Conservation (phyloP, 2,797 vertebrate genomes). For the Salarias fasciatus region DNA sequence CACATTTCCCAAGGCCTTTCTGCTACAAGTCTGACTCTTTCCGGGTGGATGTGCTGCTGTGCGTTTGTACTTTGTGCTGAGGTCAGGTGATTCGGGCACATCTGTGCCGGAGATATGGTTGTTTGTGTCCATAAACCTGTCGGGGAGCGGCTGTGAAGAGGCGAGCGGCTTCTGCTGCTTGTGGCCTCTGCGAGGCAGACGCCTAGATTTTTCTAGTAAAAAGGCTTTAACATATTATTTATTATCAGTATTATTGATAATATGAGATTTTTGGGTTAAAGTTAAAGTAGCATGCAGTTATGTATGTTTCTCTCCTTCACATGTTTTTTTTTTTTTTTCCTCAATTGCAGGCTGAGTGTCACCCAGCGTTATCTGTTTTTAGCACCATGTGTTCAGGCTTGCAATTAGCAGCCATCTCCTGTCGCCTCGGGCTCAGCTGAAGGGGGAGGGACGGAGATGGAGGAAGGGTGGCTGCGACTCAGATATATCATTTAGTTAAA, state of each 20-base stretch:
- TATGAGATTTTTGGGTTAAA: slow-evolving; percentile 1
- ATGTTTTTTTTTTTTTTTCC: slow-evolving; percentile 20
- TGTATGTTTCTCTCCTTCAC: slow-evolving; percentile 5
- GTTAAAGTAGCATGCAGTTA: slow-evolving; percentile 6
- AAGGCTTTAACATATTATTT: slow-evolving; percentile 37
- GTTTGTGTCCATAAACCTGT: slow-evolving; percentile 58
- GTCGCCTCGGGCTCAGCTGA: slow-evolving; percentile 51
- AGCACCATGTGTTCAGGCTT: slow-evolving; percentile 55
- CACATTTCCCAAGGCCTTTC: slow-evolving; percentile 11
- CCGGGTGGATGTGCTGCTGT: not conserved
- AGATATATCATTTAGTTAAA: slow-evolving; percentile 40
- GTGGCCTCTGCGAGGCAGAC: slow-evolving; percentile 20
- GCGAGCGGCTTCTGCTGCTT: slow-evolving; percentile 35
- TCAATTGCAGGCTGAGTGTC: slow-evolving; percentile 38
- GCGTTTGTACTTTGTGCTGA: slow-evolving; percentile 24
- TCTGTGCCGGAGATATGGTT: slow-evolving; percentile 18
- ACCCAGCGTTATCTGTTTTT: slow-evolving; percentile 56
- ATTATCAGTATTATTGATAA: too few species aligned
- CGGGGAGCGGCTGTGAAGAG: slow-evolving; percentile 53
- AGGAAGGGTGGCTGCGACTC: slow-evolving; percentile 19
- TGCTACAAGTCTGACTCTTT: slow-evolving; percentile 5
- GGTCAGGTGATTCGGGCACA: slow-evolving; percentile 27
- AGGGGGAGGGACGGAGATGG: slow-evolving; percentile 15
- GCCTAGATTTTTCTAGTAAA: slow-evolving; percentile 3
- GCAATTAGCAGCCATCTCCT: slow-evolving; percentile 75